These are phyloP conservation scores for Crematogaster levior DNA, from an alignment of 2,888 invertebrate genomes.

Conservation along the genomic window DNA sequence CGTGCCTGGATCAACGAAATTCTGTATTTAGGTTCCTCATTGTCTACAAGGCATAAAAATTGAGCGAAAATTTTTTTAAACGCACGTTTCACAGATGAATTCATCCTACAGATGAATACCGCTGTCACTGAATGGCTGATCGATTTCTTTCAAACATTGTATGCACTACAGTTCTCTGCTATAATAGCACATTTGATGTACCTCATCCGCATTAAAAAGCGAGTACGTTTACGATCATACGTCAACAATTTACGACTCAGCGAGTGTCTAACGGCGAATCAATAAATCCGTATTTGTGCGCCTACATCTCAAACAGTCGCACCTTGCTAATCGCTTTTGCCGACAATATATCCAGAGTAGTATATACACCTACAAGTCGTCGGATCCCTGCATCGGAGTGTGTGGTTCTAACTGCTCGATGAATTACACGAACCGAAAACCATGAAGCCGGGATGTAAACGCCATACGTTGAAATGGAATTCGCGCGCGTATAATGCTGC, in stretches of 20 bases:
- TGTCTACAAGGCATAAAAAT: background rate
- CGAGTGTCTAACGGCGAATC: conserved; percentile 49
- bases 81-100: background rate
- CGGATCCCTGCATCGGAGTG: conserved; percentile 30
- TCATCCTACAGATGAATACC: background rate
- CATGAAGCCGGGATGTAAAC: conserved; percentile 53
- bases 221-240: background rate
- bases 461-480: conserved; percentile 29
- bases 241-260: background rate
- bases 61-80: background rate
- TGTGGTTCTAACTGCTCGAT: conserved; percentile 55
- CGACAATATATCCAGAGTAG: conserved; percentile 32
- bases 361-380: conserved; percentile 36
- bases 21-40: background rate
- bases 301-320: conserved; percentile 49
- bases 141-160: background rate
- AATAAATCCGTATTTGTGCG: conserved; percentile 41
- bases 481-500: conserved; percentile 29
- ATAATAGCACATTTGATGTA: background rate
- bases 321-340: conserved; percentile 55
- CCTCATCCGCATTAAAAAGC: background rate
- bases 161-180: background rate
- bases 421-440: conserved; percentile 51
- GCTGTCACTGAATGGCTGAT: background rate
- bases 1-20: background rate